Evolutionary conservation across 2,113 vertebrate species (phyloP).

Genomic region (Hemiprocne comata): DNA sequence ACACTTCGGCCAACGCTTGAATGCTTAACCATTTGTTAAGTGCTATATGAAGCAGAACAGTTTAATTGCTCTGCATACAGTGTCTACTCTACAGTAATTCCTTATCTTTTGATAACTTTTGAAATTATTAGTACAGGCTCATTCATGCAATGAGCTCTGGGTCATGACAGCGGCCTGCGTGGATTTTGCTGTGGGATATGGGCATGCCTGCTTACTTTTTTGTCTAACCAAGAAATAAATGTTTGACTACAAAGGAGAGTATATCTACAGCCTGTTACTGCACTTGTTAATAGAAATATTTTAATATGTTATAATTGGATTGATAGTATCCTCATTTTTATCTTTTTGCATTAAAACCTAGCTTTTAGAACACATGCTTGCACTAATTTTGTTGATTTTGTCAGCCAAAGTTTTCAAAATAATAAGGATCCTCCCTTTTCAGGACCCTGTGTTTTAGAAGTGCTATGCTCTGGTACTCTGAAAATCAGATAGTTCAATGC

Average conservation of each 20-base stretch:
- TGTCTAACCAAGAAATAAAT: background rate
- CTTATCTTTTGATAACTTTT: constrained; percentile 44
- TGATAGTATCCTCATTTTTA: background rate
- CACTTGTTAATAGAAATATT: background rate
- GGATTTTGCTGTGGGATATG: background rate
- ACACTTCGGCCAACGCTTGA: background rate
- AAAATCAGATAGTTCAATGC: background rate
- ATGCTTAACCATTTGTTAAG: constrained; percentile 45
- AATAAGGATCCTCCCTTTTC: background rate
- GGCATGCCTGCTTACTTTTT: background rate
- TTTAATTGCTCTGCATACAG: constrained; percentile 39
- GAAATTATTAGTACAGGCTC: background rate
- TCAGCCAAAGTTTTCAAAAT: background rate
- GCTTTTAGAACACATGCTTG: background rate
- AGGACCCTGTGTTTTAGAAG: background rate
- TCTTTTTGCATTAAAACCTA: background rate
- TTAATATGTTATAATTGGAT: background rate
- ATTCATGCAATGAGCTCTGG: background rate
- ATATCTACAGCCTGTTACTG: background rate
- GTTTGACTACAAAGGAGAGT: background rate
- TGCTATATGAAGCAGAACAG: constrained; percentile 41
- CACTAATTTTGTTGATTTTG: background rate
- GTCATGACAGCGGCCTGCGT: background rate
- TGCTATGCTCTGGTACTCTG: background rate
- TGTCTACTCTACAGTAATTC: background rate